Base-by-base conservation (phyloP, 2,113 vertebrate genomes). In the Plecturocebus donacophilus region DNA sequence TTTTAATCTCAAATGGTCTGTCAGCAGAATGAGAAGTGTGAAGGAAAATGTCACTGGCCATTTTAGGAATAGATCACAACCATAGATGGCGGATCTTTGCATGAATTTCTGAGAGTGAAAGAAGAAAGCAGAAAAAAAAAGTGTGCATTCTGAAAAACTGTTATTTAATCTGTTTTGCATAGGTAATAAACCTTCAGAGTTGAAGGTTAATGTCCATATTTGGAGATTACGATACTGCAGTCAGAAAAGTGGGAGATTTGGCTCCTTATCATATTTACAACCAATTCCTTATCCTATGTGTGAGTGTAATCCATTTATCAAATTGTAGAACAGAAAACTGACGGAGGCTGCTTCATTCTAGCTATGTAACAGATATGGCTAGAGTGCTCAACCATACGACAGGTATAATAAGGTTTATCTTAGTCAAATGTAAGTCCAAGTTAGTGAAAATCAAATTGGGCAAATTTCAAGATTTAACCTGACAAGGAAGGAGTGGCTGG, bases 101-200 rank as follows among this genome's bases (percentile, higher is more conserved):
- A 89, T 73, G 81, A 68, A 83, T 58, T 84, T 96, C 93, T 95
- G 38, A 89, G 58, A 40, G 76, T 79, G 30, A 86, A 6, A 91
- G 81, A 54, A 88, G 27, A 90, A 88, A 58, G 56, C 21, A 68
- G 52, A 47, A 80, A 58, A 61, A 76, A 84, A 23, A 5, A n/a
- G 10, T 20, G 19, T 32, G 16, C 61, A 85, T 38, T 87, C 64
- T 84, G 80, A 81, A 90, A 95, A 95, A 42, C 3, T 73, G 32
- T 17, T n/a, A 66, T 30, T 87, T 64, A 91, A 66, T 86, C 52
- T n/a, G 89, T 49, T 88, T 81, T 14, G 56, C n/a, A 61, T 42
- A 90, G 92, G 38, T 9, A 77, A 54, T 76, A 71, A 4, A n/a
- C 11, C 64, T 86, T 94, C 70, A 52, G 23, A 68, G 21, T 5